A percentile compares a stretch with the other conserved stretches of the same genome.
Evolutionary conservation across 2,113 vertebrate species (phyloP).

Genomic region (Oxyura jamaicensis): DNA sequence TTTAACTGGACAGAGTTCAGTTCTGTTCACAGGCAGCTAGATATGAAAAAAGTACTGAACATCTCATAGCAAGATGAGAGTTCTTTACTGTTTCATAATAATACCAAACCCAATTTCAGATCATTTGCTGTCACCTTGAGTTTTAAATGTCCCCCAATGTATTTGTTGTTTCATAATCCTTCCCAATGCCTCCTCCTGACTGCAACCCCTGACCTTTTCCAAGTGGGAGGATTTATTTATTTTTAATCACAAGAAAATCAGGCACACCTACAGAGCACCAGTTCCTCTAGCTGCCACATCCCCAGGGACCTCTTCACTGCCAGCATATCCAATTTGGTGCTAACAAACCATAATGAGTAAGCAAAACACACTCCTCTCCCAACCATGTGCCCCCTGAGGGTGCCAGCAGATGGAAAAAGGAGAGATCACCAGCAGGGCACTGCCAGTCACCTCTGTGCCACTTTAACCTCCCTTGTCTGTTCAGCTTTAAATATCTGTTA

Average conservation of each 20-base stretch:
- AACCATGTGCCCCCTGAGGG: background rate
- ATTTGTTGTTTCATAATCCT: background rate
- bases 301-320: background rate
- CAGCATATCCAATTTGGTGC: conserved; percentile 31
- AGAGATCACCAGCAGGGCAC: conserved; percentile 1
- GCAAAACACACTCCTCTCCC: conserved; percentile 12
- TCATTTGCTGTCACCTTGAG: background rate
- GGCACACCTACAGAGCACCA: background rate
- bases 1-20: background rate
- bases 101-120: background rate
- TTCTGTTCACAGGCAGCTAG: background rate
- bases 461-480: background rate
- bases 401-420: conserved; percentile 36
- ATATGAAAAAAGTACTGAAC: background rate
- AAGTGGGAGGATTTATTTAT: background rate
- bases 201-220: background rate
- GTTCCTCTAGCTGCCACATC: background rate
- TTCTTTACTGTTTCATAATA: background rate
- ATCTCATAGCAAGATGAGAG: background rate
- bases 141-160: rapidly evolving
- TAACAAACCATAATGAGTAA: conserved; percentile 55
- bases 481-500: background rate
- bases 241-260: conserved; percentile 11
- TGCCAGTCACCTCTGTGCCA: background rate
- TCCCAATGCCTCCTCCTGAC: background rate